Evolutionary conservation across 2,113 vertebrate species (phyloP), one percentile per base, ranked within the genome.

Genomic region (Ascaphus truei): DNA sequence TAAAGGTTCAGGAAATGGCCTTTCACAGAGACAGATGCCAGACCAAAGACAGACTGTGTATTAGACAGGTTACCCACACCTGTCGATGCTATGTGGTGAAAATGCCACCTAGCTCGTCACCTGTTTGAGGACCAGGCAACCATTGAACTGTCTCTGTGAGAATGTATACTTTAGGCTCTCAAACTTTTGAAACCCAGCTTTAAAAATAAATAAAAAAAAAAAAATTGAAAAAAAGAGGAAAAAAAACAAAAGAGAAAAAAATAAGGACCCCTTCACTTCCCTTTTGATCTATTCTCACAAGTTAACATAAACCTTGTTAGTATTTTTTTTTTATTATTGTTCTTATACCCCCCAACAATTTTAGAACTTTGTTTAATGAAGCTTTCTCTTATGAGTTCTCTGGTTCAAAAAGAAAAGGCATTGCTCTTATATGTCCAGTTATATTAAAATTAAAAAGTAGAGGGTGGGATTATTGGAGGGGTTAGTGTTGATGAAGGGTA

Each of bases 161-260:
- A 94, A 91, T 92, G 90, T 94, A 92, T 90, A 90, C 88, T 90
- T 89, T 91, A 91, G 92, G 93, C 92, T 92, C 86, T 91, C 87
- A 86, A 88, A 81, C 78, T 81, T 93, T 88, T 88, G 88, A 89
- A 90, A 92, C 87, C 89, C 90, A 91, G 90, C 89, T 92, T 92
- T 92, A 88, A 91, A 89, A 75, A 64, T 29, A 65, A 16, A 79
- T 80, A 83, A 82, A 64, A 31, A 65, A 16, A 79, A 80, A 83
- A 82, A 81, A 78, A 81, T 77, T 26, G 30, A 33, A 47, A 30
- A 55, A 48, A 71, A 68, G 22, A 45, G 63, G 23, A 62, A 45
- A 72, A 68, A 73, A 72, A 58, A 78, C 74, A 76, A 80, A 77
- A 84, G 74, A 75, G 81, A 80, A 77, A 84, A 74, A 75, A 81